Conservation (phyloP, 2,113 vertebrate species). For the Potamarius usumacintae region DNA sequence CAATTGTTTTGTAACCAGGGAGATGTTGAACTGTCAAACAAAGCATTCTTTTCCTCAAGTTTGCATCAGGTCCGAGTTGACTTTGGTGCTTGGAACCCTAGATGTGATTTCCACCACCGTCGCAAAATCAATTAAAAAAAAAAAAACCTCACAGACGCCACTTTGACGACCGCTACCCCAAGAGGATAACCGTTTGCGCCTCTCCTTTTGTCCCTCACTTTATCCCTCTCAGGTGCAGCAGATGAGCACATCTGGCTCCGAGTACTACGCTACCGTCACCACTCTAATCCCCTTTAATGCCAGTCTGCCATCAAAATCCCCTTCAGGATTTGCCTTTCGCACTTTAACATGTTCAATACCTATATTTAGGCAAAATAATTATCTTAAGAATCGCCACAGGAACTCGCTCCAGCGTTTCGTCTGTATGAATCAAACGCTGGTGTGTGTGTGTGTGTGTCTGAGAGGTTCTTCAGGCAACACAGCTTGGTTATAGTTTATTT, state of each 20-base stretch:
- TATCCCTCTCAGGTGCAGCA: background rate
- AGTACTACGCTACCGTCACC: slow-evolving; percentile 12
- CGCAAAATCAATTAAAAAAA: too few species aligned
- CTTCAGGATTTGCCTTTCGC: background rate
- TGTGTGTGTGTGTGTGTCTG: background rate
- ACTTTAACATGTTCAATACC: background rate
- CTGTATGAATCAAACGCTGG: background rate
- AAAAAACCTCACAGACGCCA: background rate
- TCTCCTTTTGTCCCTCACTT: background rate
- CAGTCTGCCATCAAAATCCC: slow-evolving; percentile 13
- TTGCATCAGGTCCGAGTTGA: background rate
- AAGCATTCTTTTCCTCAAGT: background rate
- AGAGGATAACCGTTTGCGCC: background rate
- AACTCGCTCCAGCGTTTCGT: background rate
- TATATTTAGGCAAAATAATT: background rate
- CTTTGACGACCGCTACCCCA: background rate
- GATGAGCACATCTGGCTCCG: slow-evolving; percentile 12
- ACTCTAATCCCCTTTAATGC: slow-evolving; percentile 32
- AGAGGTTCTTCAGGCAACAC: background rate
- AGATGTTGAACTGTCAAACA: background rate
- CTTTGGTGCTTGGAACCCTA: background rate
- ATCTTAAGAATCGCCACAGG: background rate
- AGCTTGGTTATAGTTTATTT: background rate
- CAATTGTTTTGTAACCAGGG: background rate
- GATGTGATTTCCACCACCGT: background rate